Base-by-base conservation (phyloP, 2,113 vertebrate genomes). In the Myiozetetes cayanensis region DNA sequence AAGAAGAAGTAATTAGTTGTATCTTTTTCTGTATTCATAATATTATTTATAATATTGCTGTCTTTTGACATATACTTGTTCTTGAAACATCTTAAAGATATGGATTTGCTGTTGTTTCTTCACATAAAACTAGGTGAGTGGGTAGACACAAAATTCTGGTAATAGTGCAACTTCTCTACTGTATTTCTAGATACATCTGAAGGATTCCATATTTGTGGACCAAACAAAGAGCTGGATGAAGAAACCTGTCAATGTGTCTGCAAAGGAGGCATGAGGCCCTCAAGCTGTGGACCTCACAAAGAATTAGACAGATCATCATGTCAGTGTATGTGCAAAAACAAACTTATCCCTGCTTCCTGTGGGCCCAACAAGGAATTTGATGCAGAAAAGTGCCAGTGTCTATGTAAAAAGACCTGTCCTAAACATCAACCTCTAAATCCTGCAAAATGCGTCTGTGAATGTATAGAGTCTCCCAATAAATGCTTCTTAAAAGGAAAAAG, bases 171-270 rank as follows among this genome's bases (percentile, higher is more conserved):
- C 12, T 46, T 76, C 17, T 71, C 30, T 91, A 24, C 35, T 93
- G 23, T 91, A 76, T 92, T 91, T 92, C 30, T 94, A 99, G 98
- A 98, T 19, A 37, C 97, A 3, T 81, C 98, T 52, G 98, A 98
- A 23, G 97, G 96, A 85, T 97, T 96, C 90, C 96, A 98, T 50
- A 90, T 99, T 71, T 99, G 99, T 53, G 99, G 99, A 33, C 98
- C 98, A 2, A 97, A 98, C 94, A 99, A 99, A 94, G 99, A 99
- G 85, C 97, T 99, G 88, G 99, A 99, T 63, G 97, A 99, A 93
- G 99, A 99, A 86, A 99, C 98, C 8, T 99, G 99, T 74, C 99
- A 99, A 44, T 99, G 99, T 55, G 97, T 99, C 50, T 99, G 99
- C 96, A 98, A 62, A 90, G 98, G 95, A 15, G 98, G 94, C 2